These are phyloP conservation scores for Anguilla megastoma DNA, from an alignment of 2,797 vertebrate genomes.

Conservation along the genomic window DNA sequence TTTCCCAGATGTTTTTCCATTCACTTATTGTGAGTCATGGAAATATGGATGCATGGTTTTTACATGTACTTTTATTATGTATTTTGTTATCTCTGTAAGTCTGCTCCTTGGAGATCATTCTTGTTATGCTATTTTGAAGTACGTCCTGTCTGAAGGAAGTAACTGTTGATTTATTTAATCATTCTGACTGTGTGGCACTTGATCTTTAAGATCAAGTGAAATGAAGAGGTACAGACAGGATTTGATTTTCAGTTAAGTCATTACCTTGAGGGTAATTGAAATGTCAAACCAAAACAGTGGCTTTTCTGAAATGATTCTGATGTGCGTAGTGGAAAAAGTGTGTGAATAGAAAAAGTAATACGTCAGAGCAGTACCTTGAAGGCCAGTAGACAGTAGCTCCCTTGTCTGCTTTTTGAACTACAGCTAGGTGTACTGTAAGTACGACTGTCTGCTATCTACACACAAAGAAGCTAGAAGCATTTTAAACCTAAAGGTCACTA, in stretches of 20 bases:
- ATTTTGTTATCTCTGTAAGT: background rate
- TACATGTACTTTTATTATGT: background rate
- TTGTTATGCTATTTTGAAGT: background rate
- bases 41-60: background rate
- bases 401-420: background rate
- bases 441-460: background rate
- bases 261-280: conserved; percentile 9
- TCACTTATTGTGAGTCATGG: background rate
- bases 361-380: background rate
- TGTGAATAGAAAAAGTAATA: background rate
- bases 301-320: conserved; percentile 8
- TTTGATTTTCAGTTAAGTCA: background rate
- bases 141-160: background rate
- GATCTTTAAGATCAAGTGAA: background rate
- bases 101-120: background rate
- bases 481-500: background rate
- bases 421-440: background rate
- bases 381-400: conserved; percentile 1
- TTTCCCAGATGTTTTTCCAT: background rate
- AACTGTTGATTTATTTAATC: background rate
- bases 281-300: background rate
- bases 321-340: conserved; percentile 24
- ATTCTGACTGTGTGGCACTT: background rate
- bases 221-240: background rate
- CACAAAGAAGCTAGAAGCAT: background rate